Base-by-base conservation (phyloP, 2,888 invertebrate species). In the Heliconius aoede region DNA sequence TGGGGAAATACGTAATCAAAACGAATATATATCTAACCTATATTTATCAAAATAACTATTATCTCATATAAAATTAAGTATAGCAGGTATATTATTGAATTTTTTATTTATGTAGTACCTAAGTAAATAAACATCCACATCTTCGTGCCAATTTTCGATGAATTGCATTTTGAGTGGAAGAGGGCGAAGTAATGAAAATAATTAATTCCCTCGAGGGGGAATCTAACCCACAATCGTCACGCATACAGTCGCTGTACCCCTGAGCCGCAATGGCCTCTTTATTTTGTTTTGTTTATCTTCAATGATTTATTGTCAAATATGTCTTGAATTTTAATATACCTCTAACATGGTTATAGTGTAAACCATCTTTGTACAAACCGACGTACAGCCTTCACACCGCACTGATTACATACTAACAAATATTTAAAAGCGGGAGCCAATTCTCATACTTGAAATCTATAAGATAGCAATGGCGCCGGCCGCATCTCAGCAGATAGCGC, bases 401-500 rank as follows among this genome's bases (percentile, higher is more conserved):
- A 68, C 26, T 46, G 46, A 51, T 68, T 69, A 69, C 55, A 55
- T 51, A 55, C 30, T 1, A 51, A 69, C 69, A 69, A 69, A 69
- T 32, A 76, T 76, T 71, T 74, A 69, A 77, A 77, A 73, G 77
- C 77, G 26, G 79, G 73, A 79, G 79, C 77, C 77, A 77, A 64
- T 77, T 61, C 69, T 74, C 78, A 78, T 80, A 77, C 80, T 80
- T 80, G 79, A 83, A 82, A 82, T 81, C 81, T 82, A 77, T 81
- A 81, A 80, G 84, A 84, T 85, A 86, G 74, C 76, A 76, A 75
- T 80, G 82, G 87, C 86, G 86, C 86, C 87, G 83, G 81, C 81
- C 82, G 81, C 85, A 86, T 86, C 86, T 83, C 76, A 68, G 60
- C 74, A 81, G 86, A 86, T 86, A 86, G 86, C 76, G 58, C 80